phyloP scores from a whole-genome alignment of 2,797 vertebrate species.

The Gallinago solitaria region DNA sequence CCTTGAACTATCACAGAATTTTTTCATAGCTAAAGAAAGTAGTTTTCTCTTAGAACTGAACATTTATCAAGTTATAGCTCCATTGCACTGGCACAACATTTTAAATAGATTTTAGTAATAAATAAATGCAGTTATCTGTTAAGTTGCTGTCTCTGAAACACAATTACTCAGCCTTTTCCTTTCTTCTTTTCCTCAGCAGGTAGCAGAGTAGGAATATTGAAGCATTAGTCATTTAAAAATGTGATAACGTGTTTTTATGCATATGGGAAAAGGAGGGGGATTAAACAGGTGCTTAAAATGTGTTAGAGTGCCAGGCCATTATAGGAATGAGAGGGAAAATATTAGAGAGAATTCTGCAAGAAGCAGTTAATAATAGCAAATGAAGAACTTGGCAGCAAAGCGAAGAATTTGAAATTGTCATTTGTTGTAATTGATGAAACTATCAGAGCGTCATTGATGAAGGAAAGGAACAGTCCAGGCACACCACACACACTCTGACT shows the following conservation, averaged over 20 bases:
- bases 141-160: constrained; percentile 37
- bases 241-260: constrained; percentile 8
- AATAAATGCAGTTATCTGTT: not conserved
- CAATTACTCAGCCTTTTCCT: not conserved
- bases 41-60: not conserved
- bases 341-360: not conserved
- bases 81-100: not conserved
- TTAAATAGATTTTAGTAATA: constrained; percentile 20
- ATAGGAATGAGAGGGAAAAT: not conserved
- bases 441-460: not conserved
- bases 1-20: not conserved
- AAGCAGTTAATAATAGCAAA: not conserved
- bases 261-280: not conserved
- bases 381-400: not conserved
- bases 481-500: not conserved
- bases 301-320: not conserved
- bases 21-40: not conserved
- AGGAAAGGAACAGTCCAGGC: not conserved
- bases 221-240: constrained; percentile 40
- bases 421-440: not conserved
- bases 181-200: constrained; percentile 25
- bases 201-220: constrained; percentile 24
- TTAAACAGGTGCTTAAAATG: constrained; percentile 1
- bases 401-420: not conserved
- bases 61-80: not conserved